These are phyloP conservation scores for Halcyon chelicuti DNA, from an alignment of 2,797 vertebrate genomes.

Conservation along the genomic window DNA sequence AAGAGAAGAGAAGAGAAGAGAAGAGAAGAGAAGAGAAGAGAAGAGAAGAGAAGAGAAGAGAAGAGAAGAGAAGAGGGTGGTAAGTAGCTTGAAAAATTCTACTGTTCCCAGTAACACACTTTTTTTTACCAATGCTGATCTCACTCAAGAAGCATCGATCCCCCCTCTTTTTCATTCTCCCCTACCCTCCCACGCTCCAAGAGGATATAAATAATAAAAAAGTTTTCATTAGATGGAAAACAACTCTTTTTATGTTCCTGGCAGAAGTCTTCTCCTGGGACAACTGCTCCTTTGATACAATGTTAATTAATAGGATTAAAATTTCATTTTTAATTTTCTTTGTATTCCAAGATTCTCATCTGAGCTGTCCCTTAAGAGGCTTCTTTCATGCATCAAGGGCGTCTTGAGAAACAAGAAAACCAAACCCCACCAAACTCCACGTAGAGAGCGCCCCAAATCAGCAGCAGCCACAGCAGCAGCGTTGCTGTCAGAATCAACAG, in stretches of 20 bases:
- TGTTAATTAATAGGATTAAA: conserved; percentile 53
- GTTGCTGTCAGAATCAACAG: neutral
- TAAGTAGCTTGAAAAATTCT: neutral
- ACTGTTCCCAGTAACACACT: neutral
- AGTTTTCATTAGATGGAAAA: neutral
- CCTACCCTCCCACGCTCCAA: neutral
- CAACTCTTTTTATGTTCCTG: neutral
- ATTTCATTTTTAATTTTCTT: conserved; percentile 46
- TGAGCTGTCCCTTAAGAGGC: neutral
- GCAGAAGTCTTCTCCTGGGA: neutral
- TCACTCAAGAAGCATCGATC: neutral
- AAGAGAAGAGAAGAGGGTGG: neutral
- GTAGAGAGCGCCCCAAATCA: neutral
- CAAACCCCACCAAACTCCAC: neutral
- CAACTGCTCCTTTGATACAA: conserved; percentile 22
- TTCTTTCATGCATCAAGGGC: neutral
- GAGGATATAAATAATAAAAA: neutral
- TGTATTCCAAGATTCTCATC: conserved; percentile 18
- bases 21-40: no score
- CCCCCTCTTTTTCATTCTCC: neutral
- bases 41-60: neutral
- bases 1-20: neutral
- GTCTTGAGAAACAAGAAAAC: neutral
- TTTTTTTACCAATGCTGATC: neutral
- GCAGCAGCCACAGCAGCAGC: neutral